Evolutionary conservation across 2,113 vertebrate species (phyloP).

Genomic region (Ploceus nigricollis): DNA sequence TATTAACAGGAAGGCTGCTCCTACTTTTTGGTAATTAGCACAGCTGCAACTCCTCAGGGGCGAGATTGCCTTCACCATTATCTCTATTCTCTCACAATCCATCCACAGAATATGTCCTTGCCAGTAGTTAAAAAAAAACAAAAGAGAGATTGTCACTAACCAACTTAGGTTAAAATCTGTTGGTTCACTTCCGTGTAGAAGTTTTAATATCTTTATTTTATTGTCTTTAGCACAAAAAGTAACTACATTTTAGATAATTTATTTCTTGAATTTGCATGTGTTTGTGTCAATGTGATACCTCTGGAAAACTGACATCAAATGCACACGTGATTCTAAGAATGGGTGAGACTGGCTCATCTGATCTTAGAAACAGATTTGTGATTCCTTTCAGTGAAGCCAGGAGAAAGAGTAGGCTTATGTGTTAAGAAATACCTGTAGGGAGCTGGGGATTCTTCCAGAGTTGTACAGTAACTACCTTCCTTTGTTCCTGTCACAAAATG

Average conservation of each 20-base stretch:
- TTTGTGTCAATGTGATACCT: neutral
- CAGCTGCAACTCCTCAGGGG: too few species aligned
- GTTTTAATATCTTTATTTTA: neutral
- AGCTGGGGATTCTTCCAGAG: neutral
- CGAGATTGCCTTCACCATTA: too few species aligned
- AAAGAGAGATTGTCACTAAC: neutral
- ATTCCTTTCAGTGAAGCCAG: neutral
- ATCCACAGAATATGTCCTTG: neutral
- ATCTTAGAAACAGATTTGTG: neutral
- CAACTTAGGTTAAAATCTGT: neutral
- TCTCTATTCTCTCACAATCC: too few species aligned
- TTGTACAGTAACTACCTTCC: neutral
- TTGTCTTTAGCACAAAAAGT: neutral
- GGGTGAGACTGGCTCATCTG: neutral
- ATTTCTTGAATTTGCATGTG: neutral
- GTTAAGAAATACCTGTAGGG: neutral
- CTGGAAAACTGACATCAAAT: neutral
- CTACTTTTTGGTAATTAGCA: too few species aligned
- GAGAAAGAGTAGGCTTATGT: neutral
- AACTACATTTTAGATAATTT: neutral
- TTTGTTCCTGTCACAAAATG: neutral
- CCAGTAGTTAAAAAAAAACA: neutral
- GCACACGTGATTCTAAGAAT: neutral
- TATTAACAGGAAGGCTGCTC: too few species aligned
- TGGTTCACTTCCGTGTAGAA: neutral